phyloP scores from a whole-genome alignment of 37 sponge, comb jelly and placozoan genomes.

The Aphrocallistes beatrix region DNA sequence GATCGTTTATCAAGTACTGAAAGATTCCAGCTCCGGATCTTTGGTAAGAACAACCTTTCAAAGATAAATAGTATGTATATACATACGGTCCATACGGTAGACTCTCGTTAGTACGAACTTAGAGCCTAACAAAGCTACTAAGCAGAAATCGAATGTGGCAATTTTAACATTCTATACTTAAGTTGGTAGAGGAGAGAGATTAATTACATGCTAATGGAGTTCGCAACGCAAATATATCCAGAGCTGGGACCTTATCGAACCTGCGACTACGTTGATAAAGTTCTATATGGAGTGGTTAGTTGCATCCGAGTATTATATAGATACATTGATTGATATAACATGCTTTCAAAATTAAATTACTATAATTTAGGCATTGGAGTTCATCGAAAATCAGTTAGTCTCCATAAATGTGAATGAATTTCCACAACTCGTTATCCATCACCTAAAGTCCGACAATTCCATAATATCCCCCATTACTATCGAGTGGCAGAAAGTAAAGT shows the following conservation, averaged over 20 bases:
- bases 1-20: background rate
- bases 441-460: background rate
- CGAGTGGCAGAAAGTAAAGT: constrained; percentile 13
- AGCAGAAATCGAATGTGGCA: no score
- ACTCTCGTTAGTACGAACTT: no score
- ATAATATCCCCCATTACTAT: background rate
- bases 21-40: background rate
- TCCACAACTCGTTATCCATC: constrained; percentile 3
- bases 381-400: background rate
- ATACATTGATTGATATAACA: background rate
- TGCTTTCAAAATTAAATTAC: background rate
- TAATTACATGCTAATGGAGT: constrained; percentile 4
- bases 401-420: background rate
- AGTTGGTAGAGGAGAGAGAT: background rate
- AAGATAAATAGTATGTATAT: background rate
- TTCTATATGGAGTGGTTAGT: background rate
- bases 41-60: no score
- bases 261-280: constrained; percentile 10
- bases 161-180: no score
- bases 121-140: no score
- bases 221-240: background rate
- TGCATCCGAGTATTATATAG: background rate
- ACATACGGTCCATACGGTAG: no score
- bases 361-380: constrained; percentile 4
- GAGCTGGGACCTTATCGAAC: background rate